Conservation (phyloP, 2,113 vertebrate genomes). For the Chaenocephalus aceratus region DNA sequence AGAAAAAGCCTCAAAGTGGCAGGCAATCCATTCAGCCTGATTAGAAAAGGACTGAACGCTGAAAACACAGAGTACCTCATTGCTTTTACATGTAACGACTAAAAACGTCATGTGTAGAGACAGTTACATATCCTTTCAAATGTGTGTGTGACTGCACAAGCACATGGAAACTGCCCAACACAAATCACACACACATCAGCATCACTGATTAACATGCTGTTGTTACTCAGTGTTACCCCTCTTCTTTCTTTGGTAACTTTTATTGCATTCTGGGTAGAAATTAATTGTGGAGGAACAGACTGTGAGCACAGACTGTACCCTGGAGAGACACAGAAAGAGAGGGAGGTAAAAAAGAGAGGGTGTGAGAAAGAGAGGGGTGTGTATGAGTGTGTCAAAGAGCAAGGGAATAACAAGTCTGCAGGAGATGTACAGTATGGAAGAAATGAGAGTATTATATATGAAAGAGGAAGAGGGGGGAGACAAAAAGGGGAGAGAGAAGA, state of each 20-base stretch:
- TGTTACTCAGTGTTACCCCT: constrained; percentile 59
- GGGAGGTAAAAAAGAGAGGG: constrained; percentile 11
- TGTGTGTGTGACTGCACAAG: background rate
- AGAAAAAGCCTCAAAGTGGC: constrained; percentile 31
- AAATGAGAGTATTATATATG: no score
- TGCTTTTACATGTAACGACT: background rate
- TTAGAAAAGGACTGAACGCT: background rate
- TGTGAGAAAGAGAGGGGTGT: constrained; percentile 33
- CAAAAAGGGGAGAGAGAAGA: background rate
- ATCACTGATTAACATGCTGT: constrained; percentile 64
- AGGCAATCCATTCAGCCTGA: constrained; percentile 60
- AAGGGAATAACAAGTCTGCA: constrained; percentile 30
- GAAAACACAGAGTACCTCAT: background rate
- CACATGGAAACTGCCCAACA: background rate
- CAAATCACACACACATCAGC: constrained; percentile 10
- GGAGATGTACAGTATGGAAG: background rate
- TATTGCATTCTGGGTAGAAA: constrained; percentile 74
- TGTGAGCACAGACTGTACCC: constrained; percentile 74
- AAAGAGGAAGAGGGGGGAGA: background rate
- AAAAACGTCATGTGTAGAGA: background rate
- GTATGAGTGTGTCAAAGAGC: constrained; percentile 39
- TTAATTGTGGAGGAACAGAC: constrained; percentile 65
- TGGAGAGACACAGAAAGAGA: constrained; percentile 32
- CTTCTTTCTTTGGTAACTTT: constrained; percentile 65
- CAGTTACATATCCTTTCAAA: constrained; percentile 12